Evolutionary conservation across 1,140 invertebrate genomes (phyloP), one percentile per base, ranked within the genome.

Genomic region (Euura lappo): DNA sequence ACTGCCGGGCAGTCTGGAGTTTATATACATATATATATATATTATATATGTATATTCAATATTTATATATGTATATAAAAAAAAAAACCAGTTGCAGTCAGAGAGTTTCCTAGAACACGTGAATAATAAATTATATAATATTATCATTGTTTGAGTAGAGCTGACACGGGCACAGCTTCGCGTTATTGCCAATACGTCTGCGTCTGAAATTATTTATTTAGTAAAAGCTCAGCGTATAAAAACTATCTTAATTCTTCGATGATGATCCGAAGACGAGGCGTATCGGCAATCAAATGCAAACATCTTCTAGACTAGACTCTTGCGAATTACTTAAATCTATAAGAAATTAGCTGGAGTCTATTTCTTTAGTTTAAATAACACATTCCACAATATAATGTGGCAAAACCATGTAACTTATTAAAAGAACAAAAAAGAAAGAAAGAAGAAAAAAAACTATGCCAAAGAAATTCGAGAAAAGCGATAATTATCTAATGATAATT

Each of bases 1-100:
- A 79, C 82, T 83, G 84, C 81, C 79, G 84, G 85, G 85, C 84
- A 86, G 85, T 87, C 81, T 84, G 85, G 79, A 83, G 79, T 79
- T 79, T 75, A 74, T 74, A 51, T 64, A 47, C 70, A 74, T 74
- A 47, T 64, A 45, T 72, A 70, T 28, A 28, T 28, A 28, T 28
- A 1, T 28, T 28, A 28, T 28, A 28, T 28, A 28, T 28, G 28
- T 28, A 28, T 28, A 28, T 28, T 28, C 28, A 28, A 28, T 28
- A 28, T 28, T 28, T 28, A 28, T 28, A 1, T 28, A 28, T 28
- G 28, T 28, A 28, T 28, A 28, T 28, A 28, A 28, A 28, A 28
- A 28, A 28, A 28, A 72, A 46, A 73, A 80, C 81, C 81, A 83
- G 81, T 80, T 77, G 76, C 76, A 81, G 84, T 83, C 79, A 78